Conservation (phyloP, 1,140 invertebrate genomes). For the Calosoma granatense region DNA sequence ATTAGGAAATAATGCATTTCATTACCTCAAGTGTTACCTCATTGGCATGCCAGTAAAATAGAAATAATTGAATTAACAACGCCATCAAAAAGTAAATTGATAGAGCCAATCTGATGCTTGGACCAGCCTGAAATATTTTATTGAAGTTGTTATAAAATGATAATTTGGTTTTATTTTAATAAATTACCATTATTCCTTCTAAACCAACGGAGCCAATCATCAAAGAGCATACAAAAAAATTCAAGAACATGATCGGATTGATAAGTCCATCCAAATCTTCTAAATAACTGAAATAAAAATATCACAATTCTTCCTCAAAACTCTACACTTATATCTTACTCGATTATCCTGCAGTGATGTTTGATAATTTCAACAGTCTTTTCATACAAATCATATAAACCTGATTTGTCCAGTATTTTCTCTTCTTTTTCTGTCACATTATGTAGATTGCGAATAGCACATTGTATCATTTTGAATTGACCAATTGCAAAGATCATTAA, state of each 20-base stretch:
- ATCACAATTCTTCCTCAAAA: slow-evolving; percentile 1
- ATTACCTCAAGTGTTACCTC: slow-evolving; percentile 27
- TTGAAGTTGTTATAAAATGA: slow-evolving; percentile 10
- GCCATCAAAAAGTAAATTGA: slow-evolving; percentile 28
- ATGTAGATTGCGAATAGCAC: not conserved
- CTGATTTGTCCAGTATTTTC: too few species aligned
- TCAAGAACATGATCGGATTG: slow-evolving; percentile 12
- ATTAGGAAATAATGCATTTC: not conserved
- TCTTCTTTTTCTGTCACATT: not conserved
- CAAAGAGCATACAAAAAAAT: slow-evolving; percentile 17
- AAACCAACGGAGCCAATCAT: slow-evolving; percentile 19
- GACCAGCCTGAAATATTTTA: slow-evolving; percentile 24
- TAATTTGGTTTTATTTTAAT: not conserved
- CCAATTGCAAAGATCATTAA: slow-evolving; percentile 2
- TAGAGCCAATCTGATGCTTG: slow-evolving; percentile 24
- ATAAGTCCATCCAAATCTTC: slow-evolving; percentile 14
- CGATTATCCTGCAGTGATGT: slow-evolving; percentile 16
- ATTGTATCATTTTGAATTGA: not conserved
- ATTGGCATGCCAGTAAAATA: slow-evolving; percentile 32
- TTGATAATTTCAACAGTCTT: slow-evolving; percentile 13
- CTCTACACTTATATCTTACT: slow-evolving; percentile 12
- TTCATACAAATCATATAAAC: slow-evolving; percentile 14
- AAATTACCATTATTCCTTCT: slow-evolving; percentile 17
- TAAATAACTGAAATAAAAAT: slow-evolving; percentile 13
- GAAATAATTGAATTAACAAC: slow-evolving; percentile 26